A percentile compares a stretch with the other conserved stretches of the same genome.
Conservation (phyloP, 2,888 invertebrate species). For the Stegophylla sp. region DNA sequence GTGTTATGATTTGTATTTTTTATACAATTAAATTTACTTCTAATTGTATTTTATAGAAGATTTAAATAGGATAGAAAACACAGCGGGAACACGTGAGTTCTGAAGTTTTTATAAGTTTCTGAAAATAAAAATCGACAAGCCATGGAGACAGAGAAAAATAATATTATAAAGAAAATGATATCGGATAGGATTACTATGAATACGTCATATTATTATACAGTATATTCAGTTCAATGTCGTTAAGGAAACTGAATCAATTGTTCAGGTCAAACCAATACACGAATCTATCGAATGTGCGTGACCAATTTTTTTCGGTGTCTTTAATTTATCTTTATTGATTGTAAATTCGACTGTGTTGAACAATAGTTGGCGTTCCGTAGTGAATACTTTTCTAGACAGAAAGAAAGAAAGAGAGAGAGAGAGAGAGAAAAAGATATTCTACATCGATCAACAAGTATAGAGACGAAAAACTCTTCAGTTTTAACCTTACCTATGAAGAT, state of each 20-base stretch:
- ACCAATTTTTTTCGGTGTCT: slow-evolving; percentile 5
- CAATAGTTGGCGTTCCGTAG: background rate
- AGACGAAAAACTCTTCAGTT: background rate
- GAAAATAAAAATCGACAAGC: background rate
- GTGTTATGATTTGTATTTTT: too few species aligned
- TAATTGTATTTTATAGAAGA: too few species aligned
- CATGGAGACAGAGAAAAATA: too few species aligned
- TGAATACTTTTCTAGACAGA: background rate
- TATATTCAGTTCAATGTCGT: slow-evolving; percentile 3
- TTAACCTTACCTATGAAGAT: too few species aligned
- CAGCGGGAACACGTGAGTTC: too few species aligned
- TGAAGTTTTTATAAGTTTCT: background rate
- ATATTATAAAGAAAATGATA: background rate
- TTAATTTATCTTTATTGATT: background rate
- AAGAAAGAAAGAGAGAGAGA: background rate
- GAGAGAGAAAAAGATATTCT: background rate
- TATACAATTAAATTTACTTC: too few species aligned
- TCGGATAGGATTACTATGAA: background rate
- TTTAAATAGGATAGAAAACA: too few species aligned
- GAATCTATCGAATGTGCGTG: slow-evolving; percentile 1
- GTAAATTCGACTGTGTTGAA: background rate
- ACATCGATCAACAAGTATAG: too few species aligned
- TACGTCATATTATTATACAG: too few species aligned
- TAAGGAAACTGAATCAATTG: slow-evolving; percentile 4
- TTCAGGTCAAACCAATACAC: background rate